Evolutionary conservation across 2,113 vertebrate genomes (phyloP), one percentile per base, ranked within the genome.

Genomic region (Perca schrenkii): DNA sequence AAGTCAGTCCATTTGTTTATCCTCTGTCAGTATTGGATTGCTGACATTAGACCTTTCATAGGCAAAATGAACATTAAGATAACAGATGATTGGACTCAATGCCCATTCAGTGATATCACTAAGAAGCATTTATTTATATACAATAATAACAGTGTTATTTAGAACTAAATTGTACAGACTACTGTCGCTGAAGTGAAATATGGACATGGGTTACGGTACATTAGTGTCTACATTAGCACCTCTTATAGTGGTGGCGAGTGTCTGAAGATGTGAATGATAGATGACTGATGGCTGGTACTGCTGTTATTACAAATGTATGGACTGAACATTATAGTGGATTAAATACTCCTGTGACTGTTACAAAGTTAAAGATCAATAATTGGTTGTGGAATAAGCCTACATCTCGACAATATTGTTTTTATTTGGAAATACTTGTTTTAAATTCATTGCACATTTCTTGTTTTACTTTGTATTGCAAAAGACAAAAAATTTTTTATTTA

Each of bases 401-500:
- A 46, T 72, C 54, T 74, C 60, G 12, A 36, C 85, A 89, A 79
- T 85, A 84, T 87, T 89, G 13, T 63, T 84, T 84, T 86, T 85
- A 10, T 74, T 77, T 65, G 22, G 65, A 84, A 49, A 3, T 34
- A 7, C 65, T 79, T 72, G 3, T 85, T 85, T 66, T 14, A 43
- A 77, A 74, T 46, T 72, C 68, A 56, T 79, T 87, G 88, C 89
- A 88, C 89, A 85, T 93, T 85, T 89, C 46, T 87, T 50, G 70
- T 83, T 88, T 85, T 80, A 63, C 21, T 40, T 89, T 69, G 43
- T 85, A 74, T 71, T 60, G 64, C 74, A 86, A 74, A 75, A 75
- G 25, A 58, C 25, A 69, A 85, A 83, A 19, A 3, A 78, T 56
- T 85, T 89, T 90, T 87, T 88, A 92, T 93, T 93, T 92, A 93